Conservation (phyloP, 2,888 invertebrate species). For the Geophilus truncorum region DNA sequence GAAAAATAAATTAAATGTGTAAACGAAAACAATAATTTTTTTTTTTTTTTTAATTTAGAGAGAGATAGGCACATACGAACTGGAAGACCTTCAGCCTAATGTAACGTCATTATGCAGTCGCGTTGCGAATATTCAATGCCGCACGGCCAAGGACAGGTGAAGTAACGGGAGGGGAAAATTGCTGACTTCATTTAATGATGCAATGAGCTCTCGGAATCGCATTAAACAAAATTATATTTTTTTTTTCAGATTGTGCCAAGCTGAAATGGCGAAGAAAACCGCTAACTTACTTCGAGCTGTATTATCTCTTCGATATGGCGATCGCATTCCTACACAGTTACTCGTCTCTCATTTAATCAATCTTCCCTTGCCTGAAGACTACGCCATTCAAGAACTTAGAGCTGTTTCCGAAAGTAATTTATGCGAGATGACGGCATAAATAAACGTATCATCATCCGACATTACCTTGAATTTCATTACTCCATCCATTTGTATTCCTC, state of each 20-base stretch:
- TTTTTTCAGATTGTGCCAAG: slow-evolving; percentile 53
- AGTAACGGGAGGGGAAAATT: slow-evolving; percentile 18
- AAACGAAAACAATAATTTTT: too few relatives aligned
- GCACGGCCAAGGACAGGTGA: slow-evolving; percentile 55
- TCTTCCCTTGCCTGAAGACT: slow-evolving; percentile 59
- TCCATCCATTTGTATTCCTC: not conserved
- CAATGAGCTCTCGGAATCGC: not conserved
- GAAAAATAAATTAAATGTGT: too few relatives aligned
- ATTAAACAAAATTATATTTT: not conserved
- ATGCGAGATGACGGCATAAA: slow-evolving; percentile 42
- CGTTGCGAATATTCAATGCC: slow-evolving; percentile 53
- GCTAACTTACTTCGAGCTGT: slow-evolving; percentile 53
- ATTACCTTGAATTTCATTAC: not conserved
- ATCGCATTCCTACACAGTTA: slow-evolving; percentile 45
- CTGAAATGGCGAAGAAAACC: slow-evolving; percentile 57
- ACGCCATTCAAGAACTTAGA: slow-evolving; percentile 54
- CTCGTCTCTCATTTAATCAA: slow-evolving; percentile 53
- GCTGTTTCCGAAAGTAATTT: slow-evolving; percentile 45
- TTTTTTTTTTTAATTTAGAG: slow-evolving; percentile 40
- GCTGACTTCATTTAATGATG: not conserved
- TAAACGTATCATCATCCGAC: not conserved
- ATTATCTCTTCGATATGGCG: slow-evolving; percentile 43
- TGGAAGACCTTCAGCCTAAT: slow-evolving; percentile 54
- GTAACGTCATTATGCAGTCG: slow-evolving; percentile 54
- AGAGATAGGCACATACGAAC: slow-evolving; percentile 46